Conservation (phyloP, 2,113 vertebrate genomes). For the Petaurus breviceps region DNA sequence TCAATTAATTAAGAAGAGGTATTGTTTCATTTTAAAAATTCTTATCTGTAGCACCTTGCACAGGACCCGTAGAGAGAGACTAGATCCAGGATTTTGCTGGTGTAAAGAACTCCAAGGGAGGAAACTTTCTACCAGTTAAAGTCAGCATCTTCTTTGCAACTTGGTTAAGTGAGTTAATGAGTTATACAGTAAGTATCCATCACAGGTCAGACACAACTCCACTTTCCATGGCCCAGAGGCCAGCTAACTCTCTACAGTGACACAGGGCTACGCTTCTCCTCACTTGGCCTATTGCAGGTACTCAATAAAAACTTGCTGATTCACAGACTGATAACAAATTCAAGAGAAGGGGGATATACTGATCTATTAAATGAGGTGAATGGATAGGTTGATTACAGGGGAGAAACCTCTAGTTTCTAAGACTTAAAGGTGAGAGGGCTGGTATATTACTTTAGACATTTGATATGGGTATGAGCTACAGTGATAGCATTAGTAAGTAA, state of each 20-base stretch:
- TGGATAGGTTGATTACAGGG: background rate
- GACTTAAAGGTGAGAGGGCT: background rate
- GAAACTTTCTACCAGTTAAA: background rate
- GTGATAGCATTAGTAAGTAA: background rate
- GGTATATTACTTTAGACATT: background rate
- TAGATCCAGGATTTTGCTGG: background rate
- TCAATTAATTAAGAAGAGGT: background rate
- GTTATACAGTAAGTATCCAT: too few species aligned
- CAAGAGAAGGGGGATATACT: too few species aligned
- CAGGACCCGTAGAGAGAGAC: background rate
- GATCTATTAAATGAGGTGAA: background rate
- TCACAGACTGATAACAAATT: background rate
- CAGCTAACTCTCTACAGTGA: background rate
- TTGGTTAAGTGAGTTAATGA: background rate
- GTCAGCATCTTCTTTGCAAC: background rate
- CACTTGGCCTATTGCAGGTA: background rate
- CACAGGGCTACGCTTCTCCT: too few species aligned
- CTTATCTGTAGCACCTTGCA: background rate
- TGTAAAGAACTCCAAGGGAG: background rate
- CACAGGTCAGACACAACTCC: background rate
- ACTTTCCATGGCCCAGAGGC: background rate
- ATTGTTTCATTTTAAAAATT: background rate
- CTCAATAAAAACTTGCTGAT: background rate
- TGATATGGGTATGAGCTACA: background rate
- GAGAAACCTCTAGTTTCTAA: background rate